Conservation (phyloP, 2,888 invertebrate species). For the Acronicta psi region DNA sequence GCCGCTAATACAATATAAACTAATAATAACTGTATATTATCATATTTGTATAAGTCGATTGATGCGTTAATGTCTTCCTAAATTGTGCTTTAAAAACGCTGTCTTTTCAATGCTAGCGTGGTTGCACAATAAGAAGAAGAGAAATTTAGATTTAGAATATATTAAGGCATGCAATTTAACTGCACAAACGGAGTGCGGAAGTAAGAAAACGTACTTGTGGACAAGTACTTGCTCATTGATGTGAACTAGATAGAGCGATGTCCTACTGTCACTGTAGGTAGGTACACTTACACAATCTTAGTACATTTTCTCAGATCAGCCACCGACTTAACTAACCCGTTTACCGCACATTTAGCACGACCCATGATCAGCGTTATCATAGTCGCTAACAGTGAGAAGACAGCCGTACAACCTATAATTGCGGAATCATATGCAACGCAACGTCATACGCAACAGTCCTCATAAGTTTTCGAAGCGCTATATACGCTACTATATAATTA, state of each 20-base stretch:
- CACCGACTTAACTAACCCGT: constrained; percentile 22
- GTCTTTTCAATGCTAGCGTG: constrained; percentile 68
- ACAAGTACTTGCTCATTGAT: no score
- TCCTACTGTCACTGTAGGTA: not conserved
- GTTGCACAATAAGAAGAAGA: constrained; percentile 24
- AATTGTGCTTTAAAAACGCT: constrained; percentile 72
- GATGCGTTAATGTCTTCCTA: constrained; percentile 75
- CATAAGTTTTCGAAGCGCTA: constrained; percentile 26
- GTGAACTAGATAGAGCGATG: no score
- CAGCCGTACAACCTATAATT: constrained; percentile 54
- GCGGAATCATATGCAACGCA: constrained; percentile 29
- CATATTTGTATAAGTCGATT: constrained; percentile 73
- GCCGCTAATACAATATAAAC: constrained; percentile 68
- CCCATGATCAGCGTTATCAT: constrained; percentile 6
- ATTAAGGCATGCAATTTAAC: constrained; percentile 49
- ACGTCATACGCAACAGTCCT: constrained; percentile 31
- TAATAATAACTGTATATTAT: constrained; percentile 67
- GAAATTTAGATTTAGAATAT: constrained; percentile 46
- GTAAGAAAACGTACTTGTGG: constrained; percentile 41
- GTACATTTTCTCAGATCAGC: constrained; percentile 39
- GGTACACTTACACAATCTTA: constrained; percentile 10
- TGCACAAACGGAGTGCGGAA: constrained; percentile 27
- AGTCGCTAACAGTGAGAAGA: constrained; percentile 65
- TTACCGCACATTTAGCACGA: constrained; percentile 18
- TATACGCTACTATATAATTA: constrained; percentile 19